Conservation (phyloP, 2,888 invertebrate genomes). For the Machimus atricapillus region DNA sequence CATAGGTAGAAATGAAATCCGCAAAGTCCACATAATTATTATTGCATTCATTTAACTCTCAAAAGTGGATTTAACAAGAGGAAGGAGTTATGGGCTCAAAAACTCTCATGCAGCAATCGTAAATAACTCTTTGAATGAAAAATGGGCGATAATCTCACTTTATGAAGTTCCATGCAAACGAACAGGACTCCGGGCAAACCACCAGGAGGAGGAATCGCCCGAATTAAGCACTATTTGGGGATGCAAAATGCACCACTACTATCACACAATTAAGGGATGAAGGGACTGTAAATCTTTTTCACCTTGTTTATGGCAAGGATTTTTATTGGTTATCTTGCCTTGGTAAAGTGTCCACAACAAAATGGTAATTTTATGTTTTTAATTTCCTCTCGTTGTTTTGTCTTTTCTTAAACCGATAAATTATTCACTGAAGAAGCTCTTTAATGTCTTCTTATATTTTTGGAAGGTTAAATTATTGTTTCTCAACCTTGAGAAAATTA, state of each 20-base stretch:
- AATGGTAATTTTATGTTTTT: conserved; percentile 20
- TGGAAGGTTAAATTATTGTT: background rate
- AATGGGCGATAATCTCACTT: conserved; percentile 24
- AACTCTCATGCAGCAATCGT: conserved; percentile 23
- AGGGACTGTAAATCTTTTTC: conserved; percentile 10
- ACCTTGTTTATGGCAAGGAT: conserved; percentile 1
- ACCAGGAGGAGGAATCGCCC: background rate
- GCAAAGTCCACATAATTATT: conserved; percentile 8
- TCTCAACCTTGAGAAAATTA: background rate
- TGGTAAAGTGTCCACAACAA: background rate
- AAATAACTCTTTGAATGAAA: conserved; percentile 25
- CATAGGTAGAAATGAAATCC: background rate
- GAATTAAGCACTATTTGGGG: background rate
- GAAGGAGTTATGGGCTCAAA: background rate
- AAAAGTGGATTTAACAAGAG: background rate
- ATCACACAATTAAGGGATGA: background rate
- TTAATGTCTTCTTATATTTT: background rate
- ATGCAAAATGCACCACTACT: background rate
- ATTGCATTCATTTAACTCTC: conserved; percentile 10
- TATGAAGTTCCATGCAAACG: conserved; percentile 14
- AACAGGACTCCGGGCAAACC: background rate
- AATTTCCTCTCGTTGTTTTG: background rate
- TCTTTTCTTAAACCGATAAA: background rate
- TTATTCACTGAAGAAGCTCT: background rate
- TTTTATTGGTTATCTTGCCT: background rate